Evolutionary conservation across 2,888 invertebrate genomes (phyloP).

Genomic region (Sepiola atlantica): DNA sequence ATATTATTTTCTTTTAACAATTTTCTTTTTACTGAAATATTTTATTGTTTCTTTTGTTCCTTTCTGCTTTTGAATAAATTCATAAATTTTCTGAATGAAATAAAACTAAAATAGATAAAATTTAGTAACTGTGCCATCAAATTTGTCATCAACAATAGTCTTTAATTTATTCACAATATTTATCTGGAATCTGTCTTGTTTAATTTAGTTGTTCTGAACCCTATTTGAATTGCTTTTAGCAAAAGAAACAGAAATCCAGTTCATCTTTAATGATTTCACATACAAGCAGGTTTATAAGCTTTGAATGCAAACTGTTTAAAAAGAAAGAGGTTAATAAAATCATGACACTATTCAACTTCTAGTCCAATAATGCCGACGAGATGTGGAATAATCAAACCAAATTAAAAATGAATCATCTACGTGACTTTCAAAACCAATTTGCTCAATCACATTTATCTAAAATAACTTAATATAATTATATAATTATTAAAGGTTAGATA

Average conservation of each 20-base stretch:
- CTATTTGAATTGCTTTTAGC: not conserved
- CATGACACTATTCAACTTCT: not conserved
- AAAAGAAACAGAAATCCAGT: not conserved
- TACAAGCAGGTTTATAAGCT: not conserved
- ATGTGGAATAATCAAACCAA: not conserved
- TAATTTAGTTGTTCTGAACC: not conserved
- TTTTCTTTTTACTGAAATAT: too few relatives aligned
- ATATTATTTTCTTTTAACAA: not conserved
- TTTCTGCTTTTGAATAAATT: not conserved
- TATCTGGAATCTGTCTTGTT: not conserved
- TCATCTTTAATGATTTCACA: not conserved
- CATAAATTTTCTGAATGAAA: not conserved
- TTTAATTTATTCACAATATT: not conserved
- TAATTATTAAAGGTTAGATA: not conserved
- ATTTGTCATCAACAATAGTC: not conserved
- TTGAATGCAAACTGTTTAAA: not conserved
- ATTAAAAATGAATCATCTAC: not conserved
- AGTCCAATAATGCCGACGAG: not conserved
- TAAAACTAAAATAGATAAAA: not conserved
- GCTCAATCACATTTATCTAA: not conserved
- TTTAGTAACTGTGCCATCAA: not conserved
- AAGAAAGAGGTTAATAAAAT: not conserved
- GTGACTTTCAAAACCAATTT: not conserved
- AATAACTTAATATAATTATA: not conserved
- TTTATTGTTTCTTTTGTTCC: not conserved